phyloP scores from a whole-genome alignment of 2,888 invertebrate species.

The Drosophila pseudotalamancana region DNA sequence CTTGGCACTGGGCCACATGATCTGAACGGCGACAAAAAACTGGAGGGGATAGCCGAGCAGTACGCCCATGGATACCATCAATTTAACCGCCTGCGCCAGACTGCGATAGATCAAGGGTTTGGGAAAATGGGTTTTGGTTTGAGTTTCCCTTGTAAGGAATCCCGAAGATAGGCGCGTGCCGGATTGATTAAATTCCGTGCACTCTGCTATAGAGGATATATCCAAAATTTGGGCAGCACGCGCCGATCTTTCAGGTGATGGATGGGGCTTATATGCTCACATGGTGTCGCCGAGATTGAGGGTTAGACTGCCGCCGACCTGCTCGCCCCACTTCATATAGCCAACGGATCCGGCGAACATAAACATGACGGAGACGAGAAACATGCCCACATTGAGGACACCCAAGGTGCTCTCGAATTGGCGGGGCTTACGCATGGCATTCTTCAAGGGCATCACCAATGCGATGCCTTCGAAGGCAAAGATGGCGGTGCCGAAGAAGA shows the following conservation, averaged over 20 bases:
- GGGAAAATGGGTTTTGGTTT: not conserved
- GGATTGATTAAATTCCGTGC: no score
- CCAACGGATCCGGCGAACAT: slow-evolving; percentile 93
- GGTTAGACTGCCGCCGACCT: slow-evolving; percentile 93
- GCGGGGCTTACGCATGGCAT: slow-evolving; percentile 93
- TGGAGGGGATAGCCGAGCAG: slow-evolving; percentile 96
- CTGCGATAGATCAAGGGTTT: slow-evolving; percentile 84
- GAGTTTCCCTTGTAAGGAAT: not conserved
- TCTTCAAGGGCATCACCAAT: slow-evolving; percentile 96
- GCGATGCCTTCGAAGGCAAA: slow-evolving; percentile 99
- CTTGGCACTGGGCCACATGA: slow-evolving; percentile 91
- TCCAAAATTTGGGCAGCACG: not conserved
- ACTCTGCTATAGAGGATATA: no score
- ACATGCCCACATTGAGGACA: slow-evolving; percentile 95
- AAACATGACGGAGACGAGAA: slow-evolving; percentile 89
- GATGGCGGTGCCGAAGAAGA: slow-evolving; percentile 98
- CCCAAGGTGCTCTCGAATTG: slow-evolving; percentile 92
- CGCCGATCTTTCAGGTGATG: not conserved
- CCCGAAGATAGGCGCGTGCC: slow-evolving; percentile 11
- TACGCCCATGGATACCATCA: slow-evolving; percentile 94
- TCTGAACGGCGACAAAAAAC: slow-evolving; percentile 96
- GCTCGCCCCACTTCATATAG: slow-evolving; percentile 94
- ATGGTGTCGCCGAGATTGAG: slow-evolving; percentile 89
- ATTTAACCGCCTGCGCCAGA: slow-evolving; percentile 91
- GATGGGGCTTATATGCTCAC: slow-evolving; percentile 57